Evolutionary conservation across 2,888 invertebrate species (phyloP), one percentile per base, ranked within the genome.

Genomic region (Mesodorylaimus sp.): DNA sequence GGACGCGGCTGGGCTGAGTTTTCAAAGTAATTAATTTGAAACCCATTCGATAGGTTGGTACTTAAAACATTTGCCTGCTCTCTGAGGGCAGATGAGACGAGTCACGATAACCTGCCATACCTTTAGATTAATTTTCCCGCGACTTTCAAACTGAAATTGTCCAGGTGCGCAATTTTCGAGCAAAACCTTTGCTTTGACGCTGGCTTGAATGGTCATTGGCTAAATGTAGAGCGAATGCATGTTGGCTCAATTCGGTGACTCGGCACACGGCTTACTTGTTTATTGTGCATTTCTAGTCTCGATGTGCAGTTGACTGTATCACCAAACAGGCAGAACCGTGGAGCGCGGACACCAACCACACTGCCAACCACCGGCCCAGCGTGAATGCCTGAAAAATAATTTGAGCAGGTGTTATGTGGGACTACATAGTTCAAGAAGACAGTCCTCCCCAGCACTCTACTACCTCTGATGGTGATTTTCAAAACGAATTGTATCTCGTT

Each of bases 271-370:
- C 49, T 36, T 19, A 59, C 59, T 28, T 45, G 45, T 50, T 54
- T 53, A 47, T 60, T 60, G 32, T 57, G 55, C 5, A 53, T 56
- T 38, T 60, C 60, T 57, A 60, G 56, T 24, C 58, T 45, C 38
- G 56, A 56, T 7, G 60, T 56, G 29, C 57, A 56, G 45, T 59
- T 60, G 13, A 60, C 58, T 3, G 59, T 57, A 43, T 60, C 59
- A 7, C 60, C 60, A 50, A 60, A 59, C 10, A 60, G 50, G 53
- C 60, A 60, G 50, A 56, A 60, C 3, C 59, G 41, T 1, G 60
- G 60, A 28, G 57, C 55, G 38, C 55, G 49, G 2, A 53, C 45
- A 3, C 60, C 60, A 2, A 60, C 58, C 2, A 60, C 55, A 16
- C 60, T 59, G 13, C 56, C 60, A 5, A 59, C 59, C 5, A 28